phyloP scores from a whole-genome alignment of 2,797 vertebrate species.

The Falco novaeseelandiae region DNA sequence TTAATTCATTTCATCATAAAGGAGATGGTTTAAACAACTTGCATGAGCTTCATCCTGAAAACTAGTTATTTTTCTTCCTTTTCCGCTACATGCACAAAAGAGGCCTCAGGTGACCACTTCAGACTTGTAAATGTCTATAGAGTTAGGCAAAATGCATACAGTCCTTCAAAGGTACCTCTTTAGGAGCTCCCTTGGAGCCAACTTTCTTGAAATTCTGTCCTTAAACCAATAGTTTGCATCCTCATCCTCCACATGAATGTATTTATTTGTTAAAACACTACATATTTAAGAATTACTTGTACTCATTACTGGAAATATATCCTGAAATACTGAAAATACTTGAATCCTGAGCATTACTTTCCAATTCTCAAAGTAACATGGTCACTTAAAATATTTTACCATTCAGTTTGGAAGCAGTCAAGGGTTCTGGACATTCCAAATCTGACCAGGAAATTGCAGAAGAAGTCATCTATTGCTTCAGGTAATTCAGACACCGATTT shows the following conservation, averaged over 20 bases:
- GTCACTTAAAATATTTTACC: slow-evolving; percentile 74
- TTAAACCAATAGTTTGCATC: neutral
- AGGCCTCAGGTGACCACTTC: neutral
- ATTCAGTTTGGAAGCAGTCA: slow-evolving; percentile 90
- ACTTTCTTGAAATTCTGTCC: neutral
- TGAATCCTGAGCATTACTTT: neutral
- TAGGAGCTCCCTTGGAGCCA: neutral
- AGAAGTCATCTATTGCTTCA: slow-evolving; percentile 85
- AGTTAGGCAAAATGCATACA: neutral
- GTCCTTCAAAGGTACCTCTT: neutral
- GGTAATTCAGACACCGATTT: slow-evolving; percentile 32
- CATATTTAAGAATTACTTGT: neutral
- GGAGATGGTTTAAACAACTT: neutral
- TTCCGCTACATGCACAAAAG: neutral
- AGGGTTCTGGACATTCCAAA: slow-evolving; percentile 89
- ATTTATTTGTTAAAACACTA: neutral
- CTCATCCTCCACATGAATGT: neutral
- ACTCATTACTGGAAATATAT: neutral
- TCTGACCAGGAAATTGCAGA: slow-evolving; percentile 88
- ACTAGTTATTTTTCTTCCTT: neutral
- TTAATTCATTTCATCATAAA: neutral
- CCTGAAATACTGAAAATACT: neutral
- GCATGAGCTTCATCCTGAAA: neutral
- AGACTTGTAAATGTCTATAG: neutral
- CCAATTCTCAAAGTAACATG: neutral